phyloP scores from a whole-genome alignment of 2,113 vertebrate genomes.

The Notiomystis cincta region DNA sequence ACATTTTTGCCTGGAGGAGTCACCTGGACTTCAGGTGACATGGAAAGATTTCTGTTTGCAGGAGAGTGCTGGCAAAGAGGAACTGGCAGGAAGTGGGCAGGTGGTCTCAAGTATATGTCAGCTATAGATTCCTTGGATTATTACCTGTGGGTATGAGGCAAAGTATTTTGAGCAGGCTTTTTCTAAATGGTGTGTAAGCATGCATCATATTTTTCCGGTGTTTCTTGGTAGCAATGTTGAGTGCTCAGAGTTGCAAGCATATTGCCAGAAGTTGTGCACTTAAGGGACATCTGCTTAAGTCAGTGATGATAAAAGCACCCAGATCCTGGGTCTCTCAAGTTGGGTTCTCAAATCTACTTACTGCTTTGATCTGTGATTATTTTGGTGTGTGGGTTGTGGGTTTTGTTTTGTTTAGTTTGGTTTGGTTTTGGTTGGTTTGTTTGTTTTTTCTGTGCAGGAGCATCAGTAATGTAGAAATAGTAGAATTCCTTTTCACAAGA shows the following conservation, averaged over 20 bases:
- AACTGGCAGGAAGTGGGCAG: neutral
- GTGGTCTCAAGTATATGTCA: neutral
- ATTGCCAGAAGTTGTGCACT: neutral
- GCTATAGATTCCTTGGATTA: neutral
- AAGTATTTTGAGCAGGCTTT: neutral
- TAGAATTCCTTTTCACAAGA: neutral
- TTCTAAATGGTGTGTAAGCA: neutral
- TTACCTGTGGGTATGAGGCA: neutral
- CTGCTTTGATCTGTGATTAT: neutral
- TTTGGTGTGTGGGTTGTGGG: neutral
- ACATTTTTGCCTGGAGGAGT: neutral
- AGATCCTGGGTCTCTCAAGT: neutral
- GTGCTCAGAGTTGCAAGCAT: neutral
- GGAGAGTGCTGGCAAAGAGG: neutral
- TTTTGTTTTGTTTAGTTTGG: no score
- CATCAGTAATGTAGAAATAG: neutral
- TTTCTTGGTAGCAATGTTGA: neutral
- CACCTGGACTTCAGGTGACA: neutral
- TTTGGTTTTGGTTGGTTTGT: neutral
- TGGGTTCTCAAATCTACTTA: neutral
- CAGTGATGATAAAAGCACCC: accelerated
- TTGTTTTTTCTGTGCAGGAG: neutral
- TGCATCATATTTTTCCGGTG: neutral
- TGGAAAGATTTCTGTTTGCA: neutral
- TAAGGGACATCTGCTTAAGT: neutral